Evolutionary conservation across 2,888 invertebrate genomes (phyloP).

Genomic region (Pyrrhosoma nymphula): DNA sequence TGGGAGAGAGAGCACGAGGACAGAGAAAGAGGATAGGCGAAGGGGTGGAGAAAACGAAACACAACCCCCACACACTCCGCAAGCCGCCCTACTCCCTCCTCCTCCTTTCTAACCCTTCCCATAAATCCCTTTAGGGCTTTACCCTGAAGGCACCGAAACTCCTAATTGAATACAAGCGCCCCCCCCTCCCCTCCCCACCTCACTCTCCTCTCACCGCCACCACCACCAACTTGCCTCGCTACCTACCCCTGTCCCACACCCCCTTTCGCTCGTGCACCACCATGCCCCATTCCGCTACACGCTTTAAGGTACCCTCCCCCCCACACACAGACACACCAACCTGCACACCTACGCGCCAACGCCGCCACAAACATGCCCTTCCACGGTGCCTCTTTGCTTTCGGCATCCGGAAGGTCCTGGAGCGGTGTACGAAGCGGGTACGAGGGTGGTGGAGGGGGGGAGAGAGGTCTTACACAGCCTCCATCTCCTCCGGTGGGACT

Average conservation of each 20-base stretch:
- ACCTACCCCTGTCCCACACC: neutral
- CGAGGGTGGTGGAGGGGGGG: neutral
- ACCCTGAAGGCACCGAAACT: slow-evolving; percentile 49
- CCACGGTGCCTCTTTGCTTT: neutral
- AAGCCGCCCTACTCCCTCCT: neutral
- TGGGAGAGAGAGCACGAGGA: too few species aligned
- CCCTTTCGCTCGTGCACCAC: neutral
- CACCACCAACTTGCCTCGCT: slow-evolving; percentile 18
- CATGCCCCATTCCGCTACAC: neutral
- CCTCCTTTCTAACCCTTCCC: slow-evolving; percentile 51
- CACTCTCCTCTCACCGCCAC: too few species aligned
- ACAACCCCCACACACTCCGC: neutral
- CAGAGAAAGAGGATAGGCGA: neutral
- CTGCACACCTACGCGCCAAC: neutral
- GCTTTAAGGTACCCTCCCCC: neutral
- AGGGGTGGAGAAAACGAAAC: neutral
- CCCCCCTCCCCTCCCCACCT: neutral
- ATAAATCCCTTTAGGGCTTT: slow-evolving; percentile 64
- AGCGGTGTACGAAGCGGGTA: neutral
- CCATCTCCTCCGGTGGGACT: neutral
- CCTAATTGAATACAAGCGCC: slow-evolving; percentile 62
- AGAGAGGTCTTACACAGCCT: neutral
- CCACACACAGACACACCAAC: neutral
- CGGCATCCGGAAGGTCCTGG: neutral
- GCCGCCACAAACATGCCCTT: neutral